Evolutionary conservation across 2,797 vertebrate genomes (phyloP).

Genomic region (Hafferia zeledoni): DNA sequence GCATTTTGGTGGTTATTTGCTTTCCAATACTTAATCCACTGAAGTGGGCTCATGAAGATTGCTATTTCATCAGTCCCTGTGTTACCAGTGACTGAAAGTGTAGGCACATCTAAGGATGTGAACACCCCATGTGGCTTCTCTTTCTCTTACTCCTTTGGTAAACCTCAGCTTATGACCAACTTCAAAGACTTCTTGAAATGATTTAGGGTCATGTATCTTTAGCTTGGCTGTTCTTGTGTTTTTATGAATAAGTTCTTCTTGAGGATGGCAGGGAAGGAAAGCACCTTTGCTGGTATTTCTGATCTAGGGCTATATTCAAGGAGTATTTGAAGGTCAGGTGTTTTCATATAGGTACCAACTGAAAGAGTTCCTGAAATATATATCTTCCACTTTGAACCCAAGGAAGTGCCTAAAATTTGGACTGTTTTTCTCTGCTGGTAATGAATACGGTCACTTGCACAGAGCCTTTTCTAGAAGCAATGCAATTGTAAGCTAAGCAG

Average conservation of each 20-base stretch:
- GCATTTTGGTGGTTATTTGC: neutral
- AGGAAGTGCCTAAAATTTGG: neutral
- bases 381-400: neutral
- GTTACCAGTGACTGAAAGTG: neutral
- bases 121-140: neutral
- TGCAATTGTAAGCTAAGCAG: neutral
- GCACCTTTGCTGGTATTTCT: neutral
- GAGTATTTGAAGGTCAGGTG: neutral
- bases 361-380: neutral
- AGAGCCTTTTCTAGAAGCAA: neutral
- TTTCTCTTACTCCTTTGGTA: neutral
- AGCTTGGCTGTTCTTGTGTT: neutral
- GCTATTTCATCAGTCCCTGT: neutral
- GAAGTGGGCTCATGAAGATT: neutral
- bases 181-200: neutral
- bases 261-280: neutral
- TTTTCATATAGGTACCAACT: neutral
- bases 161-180: neutral
- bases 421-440: neutral
- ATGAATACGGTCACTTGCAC: neutral
- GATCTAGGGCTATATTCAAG: neutral
- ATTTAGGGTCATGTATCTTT: neutral
- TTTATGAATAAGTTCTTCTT: neutral
- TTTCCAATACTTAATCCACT: neutral
- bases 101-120: neutral